These are phyloP conservation scores for Phytoseiulus persimilis DNA, from an alignment of 2,888 invertebrate genomes.

Conservation along the genomic window DNA sequence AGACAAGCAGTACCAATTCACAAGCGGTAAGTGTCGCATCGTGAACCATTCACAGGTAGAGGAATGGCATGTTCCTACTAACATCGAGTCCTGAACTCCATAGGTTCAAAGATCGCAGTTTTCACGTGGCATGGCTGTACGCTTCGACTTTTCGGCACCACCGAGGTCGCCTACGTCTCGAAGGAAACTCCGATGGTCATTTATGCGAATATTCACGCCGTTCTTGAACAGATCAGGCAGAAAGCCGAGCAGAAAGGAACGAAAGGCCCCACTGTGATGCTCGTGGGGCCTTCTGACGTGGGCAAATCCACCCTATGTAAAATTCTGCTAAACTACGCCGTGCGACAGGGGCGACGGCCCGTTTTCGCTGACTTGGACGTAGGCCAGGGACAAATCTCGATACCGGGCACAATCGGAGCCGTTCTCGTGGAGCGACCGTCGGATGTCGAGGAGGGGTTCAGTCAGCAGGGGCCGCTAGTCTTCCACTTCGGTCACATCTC, in stretches of 20 bases:
- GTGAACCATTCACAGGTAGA: neutral
- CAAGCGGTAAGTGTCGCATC: constrained; percentile 59
- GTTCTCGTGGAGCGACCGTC: constrained; percentile 83
- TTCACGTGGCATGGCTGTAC: constrained; percentile 93
- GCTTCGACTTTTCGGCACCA: constrained; percentile 66
- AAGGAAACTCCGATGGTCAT: constrained; percentile 94
- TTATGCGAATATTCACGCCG: constrained; percentile 90
- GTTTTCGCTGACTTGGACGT: constrained; percentile 91
- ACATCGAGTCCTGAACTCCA: neutral
- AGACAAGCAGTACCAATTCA: constrained; percentile 81
- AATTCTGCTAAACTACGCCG: constrained; percentile 86
- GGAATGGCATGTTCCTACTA: neutral
- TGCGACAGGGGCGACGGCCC: constrained; percentile 63
- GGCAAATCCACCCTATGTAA: constrained; percentile 87
- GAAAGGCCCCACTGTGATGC: constrained; percentile 71
- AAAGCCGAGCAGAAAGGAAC: constrained; percentile 63
- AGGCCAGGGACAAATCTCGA: constrained; percentile 82
- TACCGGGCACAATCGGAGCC: constrained; percentile 83
- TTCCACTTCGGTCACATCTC: constrained; percentile 84
- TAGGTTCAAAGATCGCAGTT: constrained; percentile 72
- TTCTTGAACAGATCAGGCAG: constrained; percentile 76
- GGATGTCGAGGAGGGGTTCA: constrained; percentile 87
- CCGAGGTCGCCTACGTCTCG: constrained; percentile 86
- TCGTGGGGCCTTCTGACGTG: constrained; percentile 89
- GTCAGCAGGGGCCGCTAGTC: constrained; percentile 80